Evolutionary conservation across 2,888 invertebrate genomes (phyloP).

Genomic region (Philereme transversata): DNA sequence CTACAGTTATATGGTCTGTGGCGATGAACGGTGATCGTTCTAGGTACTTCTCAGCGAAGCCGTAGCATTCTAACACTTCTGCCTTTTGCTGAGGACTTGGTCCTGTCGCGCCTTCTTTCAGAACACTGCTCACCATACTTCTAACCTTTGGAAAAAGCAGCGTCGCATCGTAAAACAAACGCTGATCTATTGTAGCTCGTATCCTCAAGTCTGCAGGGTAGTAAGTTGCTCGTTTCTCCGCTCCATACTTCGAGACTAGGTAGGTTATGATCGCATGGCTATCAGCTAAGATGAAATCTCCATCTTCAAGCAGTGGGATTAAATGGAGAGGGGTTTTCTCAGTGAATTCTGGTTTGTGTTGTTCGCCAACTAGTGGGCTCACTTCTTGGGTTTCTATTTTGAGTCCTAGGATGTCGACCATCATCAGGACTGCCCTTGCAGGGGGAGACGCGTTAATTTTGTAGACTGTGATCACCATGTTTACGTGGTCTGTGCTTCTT

Average conservation of each 20-base stretch:
- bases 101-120: conserved; percentile 32
- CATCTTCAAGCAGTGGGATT: conserved; percentile 56
- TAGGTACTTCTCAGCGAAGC: conserved; percentile 52
- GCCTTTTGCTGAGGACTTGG: conserved; percentile 38
- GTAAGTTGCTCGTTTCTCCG: conserved; percentile 44
- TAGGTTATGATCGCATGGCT: conserved; percentile 59
- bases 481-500: neutral
- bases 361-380: conserved; percentile 39
- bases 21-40: conserved; percentile 46
- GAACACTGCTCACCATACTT: conserved; percentile 22
- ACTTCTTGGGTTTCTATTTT: conserved; percentile 43
- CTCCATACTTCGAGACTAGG: conserved; percentile 56
- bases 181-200: conserved; percentile 51
- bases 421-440: conserved; percentile 49
- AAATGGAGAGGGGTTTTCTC: conserved; percentile 55
- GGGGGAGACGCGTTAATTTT: conserved; percentile 50
- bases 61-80: conserved; percentile 47
- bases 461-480: conserved; percentile 50
- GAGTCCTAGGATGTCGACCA: conserved; percentile 47
- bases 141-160: conserved; percentile 42
- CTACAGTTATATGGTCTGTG: conserved; percentile 49
- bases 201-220: conserved; percentile 50
- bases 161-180: conserved; percentile 50
- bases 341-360: conserved; percentile 47
- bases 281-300: conserved; percentile 51